Conservation (phyloP, 2,888 invertebrate species). For the Xanthia togata region DNA sequence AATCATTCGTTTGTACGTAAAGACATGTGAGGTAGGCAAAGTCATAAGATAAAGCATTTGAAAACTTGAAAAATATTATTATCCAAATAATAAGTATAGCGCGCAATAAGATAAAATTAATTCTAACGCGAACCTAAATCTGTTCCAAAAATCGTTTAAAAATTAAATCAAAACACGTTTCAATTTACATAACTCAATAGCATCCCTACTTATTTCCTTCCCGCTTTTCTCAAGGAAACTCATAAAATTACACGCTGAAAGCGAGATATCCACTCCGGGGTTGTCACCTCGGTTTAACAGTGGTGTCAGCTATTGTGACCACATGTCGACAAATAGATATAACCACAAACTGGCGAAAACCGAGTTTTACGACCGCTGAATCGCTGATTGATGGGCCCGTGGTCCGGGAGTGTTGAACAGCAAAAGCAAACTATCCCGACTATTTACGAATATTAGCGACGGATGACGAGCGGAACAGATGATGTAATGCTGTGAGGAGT, state of each 20-base stretch:
- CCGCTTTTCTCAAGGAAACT: slow-evolving; percentile 17
- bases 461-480: too few relatives aligned
- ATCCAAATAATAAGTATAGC: too few relatives aligned
- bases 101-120: slow-evolving; percentile 13
- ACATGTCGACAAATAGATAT: slow-evolving; percentile 12
- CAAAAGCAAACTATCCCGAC: too few relatives aligned
- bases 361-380: slow-evolving; percentile 41
- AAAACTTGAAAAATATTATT: too few relatives aligned
- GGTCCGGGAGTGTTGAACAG: too few relatives aligned
- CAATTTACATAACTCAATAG: slow-evolving; percentile 47
- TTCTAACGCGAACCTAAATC: slow-evolving; percentile 19
- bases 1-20: too few relatives aligned
- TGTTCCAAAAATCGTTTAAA: slow-evolving; percentile 29
- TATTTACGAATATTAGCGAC: too few relatives aligned
- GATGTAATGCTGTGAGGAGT: too few relatives aligned
- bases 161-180: slow-evolving; percentile 47
- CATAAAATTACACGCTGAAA: slow-evolving; percentile 27
- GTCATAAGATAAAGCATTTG: too few relatives aligned
- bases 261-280: not conserved
- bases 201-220: slow-evolving; percentile 27
- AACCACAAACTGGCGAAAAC: slow-evolving; percentile 22
- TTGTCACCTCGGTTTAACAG: slow-evolving; percentile 14
- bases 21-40: too few relatives aligned
- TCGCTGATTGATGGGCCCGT: too few relatives aligned
- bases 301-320: slow-evolving; percentile 4